Conservation (phyloP, 2,113 vertebrate species). For the Laticauda laticaudata region DNA sequence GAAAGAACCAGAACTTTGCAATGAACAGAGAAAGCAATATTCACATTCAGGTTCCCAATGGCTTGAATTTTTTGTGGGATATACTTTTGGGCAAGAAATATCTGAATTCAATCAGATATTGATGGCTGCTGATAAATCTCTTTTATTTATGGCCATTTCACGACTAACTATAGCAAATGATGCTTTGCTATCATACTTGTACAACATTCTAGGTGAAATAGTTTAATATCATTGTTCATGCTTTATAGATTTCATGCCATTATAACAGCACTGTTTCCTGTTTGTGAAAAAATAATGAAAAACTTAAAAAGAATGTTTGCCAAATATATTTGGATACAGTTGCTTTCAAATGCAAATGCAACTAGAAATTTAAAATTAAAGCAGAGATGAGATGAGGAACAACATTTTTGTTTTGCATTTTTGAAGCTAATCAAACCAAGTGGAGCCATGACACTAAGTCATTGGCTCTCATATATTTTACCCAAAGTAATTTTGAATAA, state of each 20-base stretch:
- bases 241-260: not conserved
- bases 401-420: not conserved
- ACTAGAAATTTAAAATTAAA: not conserved
- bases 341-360: not conserved
- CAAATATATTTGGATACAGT: not conserved
- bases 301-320: not conserved
- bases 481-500: not conserved
- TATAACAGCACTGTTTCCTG: not conserved
- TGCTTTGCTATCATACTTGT: not conserved
- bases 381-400: not conserved
- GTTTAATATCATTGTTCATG: not conserved
- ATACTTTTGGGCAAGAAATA: not conserved
- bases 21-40: not conserved
- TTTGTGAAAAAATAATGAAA: not conserved
- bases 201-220: not conserved
- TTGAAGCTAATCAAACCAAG: not conserved
- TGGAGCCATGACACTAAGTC: not conserved
- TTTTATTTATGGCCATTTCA: not conserved
- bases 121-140: not conserved
- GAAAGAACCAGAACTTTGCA: not conserved
- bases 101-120: not conserved
- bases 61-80: not conserved
- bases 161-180: not conserved
- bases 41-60: not conserved
- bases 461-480: not conserved